A percentile compares a stretch with the other conserved stretches of the same genome.
Evolutionary conservation across 2,797 vertebrate genomes (phyloP).

Genomic region (Chaetophractus vellerosus): DNA sequence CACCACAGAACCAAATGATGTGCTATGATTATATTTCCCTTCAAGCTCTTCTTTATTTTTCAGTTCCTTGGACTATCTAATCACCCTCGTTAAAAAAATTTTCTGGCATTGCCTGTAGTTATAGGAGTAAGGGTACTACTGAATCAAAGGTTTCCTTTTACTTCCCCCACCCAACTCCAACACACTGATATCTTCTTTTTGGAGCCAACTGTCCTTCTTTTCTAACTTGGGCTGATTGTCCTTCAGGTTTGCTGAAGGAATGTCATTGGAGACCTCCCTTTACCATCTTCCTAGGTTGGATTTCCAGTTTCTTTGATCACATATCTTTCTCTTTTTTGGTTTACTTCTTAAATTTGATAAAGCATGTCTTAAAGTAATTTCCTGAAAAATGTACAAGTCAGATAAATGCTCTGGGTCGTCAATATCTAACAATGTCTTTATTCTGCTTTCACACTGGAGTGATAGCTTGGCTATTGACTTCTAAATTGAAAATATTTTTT

Average conservation of each 20-base stretch:
- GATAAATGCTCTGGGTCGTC: background rate
- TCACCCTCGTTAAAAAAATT: background rate
- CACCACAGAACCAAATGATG: background rate
- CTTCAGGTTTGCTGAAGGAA: background rate
- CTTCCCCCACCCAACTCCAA: background rate
- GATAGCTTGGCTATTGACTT: background rate
- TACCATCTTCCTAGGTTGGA: background rate
- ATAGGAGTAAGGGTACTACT: background rate
- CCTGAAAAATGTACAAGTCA: background rate
- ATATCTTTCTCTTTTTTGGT: background rate
- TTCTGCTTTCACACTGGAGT: background rate
- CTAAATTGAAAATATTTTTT: conserved; percentile 2
- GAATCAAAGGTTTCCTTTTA: conserved; percentile 4
- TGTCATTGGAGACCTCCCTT: conserved; percentile 24
- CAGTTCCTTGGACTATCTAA: background rate
- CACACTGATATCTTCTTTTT: background rate
- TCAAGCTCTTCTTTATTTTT: background rate
- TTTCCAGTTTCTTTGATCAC: conserved; percentile 38
- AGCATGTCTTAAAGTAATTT: conserved; percentile 19
- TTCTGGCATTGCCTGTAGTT: background rate
- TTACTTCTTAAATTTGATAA: conserved; percentile 16
- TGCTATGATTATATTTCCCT: background rate
- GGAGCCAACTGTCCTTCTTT: background rate
- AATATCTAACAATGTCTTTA: background rate
- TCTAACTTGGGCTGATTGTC: background rate